Evolutionary conservation across 2,888 invertebrate species (phyloP), one percentile per base, ranked within the genome.

Genomic region (Anoplius nigerrimus): DNA sequence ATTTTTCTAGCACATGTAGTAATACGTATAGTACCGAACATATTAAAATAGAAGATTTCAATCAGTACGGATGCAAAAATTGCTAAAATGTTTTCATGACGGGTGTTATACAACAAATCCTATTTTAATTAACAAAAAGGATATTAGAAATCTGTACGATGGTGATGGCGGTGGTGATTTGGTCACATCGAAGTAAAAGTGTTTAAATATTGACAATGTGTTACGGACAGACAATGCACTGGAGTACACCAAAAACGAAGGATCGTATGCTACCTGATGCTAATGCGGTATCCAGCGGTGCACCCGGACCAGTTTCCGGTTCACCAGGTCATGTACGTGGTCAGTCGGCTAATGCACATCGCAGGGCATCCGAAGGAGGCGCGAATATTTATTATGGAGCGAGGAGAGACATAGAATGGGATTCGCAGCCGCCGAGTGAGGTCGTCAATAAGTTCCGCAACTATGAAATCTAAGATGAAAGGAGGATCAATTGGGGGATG

Each of bases 211-310:
- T n/a, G n/a, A n/a, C n/a, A n/a, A n/a, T n/a, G n/a, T 34, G 11
- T 34, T 1, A 6, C 11, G 6, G 34, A 34, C 34, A 97, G 93
- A 95, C 96, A 60, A 96, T 97, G 95, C 97, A 97, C 87, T 97
- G 97, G 97, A 93, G 94, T 73, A 95, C 94, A 72, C 95, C 95
- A 46, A 96, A 96, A 89, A 96, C 95, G 79, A 96, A 96, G 89
- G 96, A 96, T 82, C 93, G 96, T 77, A 97, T 97, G 97, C 87
- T 96, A 85, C 91, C 91, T 66, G 92, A 92, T 68, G 88, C 90
- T 0, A 89, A 86, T 24, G 89, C 83, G 13, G 84, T 87, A 13
- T 86, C 87, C 52, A 82, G 84, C 22, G 34, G 11, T 6, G 34
- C 11, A 11, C 16, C 34, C 0, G 74, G 71, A 15, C 76, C 67